Percentiles rank a stretch among this genome's conserved stretches.
phyloP scores from a whole-genome alignment of 2,113 vertebrate species.

The Dolichallabes microphthalmus region DNA sequence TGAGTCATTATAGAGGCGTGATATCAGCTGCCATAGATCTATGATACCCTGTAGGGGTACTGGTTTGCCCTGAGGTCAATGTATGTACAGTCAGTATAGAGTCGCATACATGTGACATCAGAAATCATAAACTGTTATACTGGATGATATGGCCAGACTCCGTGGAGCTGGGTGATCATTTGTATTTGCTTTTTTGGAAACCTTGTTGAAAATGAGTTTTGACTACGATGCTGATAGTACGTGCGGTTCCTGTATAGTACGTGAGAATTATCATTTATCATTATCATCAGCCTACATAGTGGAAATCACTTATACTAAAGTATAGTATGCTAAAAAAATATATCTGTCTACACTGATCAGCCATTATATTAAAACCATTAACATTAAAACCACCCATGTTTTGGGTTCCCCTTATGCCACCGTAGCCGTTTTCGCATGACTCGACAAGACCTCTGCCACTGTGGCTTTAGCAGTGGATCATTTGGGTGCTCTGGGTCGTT shows the following conservation, averaged over 20 bases:
- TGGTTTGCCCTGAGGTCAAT: constrained; percentile 17
- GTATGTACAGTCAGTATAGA: not conserved
- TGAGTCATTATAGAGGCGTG: not conserved
- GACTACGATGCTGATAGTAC: not conserved
- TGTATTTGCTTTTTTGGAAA: not conserved
- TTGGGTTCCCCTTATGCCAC: no score
- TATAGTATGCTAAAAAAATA: no score
- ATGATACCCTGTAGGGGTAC: constrained; percentile 3
- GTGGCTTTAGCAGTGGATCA: no score
- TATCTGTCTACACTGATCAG: no score
- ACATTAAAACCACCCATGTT: no score
- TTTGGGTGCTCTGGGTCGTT: no score
- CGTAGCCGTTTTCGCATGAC: no score
- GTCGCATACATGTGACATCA: not conserved
- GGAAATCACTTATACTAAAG: not conserved
- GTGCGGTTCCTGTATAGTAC: not conserved
- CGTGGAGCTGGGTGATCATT: not conserved
- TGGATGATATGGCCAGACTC: not conserved
- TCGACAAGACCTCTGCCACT: no score
- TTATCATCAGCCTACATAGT: not conserved
- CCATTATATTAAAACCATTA: no score
- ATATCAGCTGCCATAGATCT: constrained; percentile 13
- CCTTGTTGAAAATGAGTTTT: not conserved
- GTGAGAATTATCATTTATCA: not conserved
- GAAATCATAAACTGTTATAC: not conserved